Conservation (phyloP, 2,113 vertebrate species). For the Rhizomys pruinosus region DNA sequence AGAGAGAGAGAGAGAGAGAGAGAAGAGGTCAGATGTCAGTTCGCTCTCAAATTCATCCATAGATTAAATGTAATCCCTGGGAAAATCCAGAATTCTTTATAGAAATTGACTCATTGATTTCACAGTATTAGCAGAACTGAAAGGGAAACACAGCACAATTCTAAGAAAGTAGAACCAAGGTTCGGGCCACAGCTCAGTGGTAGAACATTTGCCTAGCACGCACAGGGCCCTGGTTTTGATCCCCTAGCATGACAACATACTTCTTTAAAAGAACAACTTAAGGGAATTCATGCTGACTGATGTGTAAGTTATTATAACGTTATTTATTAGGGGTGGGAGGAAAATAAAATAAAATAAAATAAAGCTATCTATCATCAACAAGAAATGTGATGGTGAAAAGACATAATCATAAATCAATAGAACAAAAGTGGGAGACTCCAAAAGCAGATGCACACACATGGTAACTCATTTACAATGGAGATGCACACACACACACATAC, state of each 20-base stretch:
- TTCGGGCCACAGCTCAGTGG: neutral
- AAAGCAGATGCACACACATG: neutral
- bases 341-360: too few species aligned
- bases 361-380: neutral
- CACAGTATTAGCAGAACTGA: neutral
- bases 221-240: neutral
- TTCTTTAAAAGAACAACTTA: neutral
- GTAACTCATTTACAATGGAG: too few species aligned
- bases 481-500: too few species aligned
- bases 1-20: too few species aligned
- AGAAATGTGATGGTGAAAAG: neutral
- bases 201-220: neutral
- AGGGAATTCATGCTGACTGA: neutral
- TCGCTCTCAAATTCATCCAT: neutral
- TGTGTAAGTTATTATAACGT: too few species aligned
- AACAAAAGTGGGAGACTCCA: neutral
- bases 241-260: neutral
- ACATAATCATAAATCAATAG: neutral
- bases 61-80: neutral
- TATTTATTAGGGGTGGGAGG: too few species aligned
- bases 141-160: neutral
- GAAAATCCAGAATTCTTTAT: neutral
- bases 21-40: too few species aligned
- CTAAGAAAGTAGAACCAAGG: neutral
- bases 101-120: neutral